Percentiles rank a stretch among this genome's conserved stretches.
These are phyloP conservation scores for Hippocampus mohnikei DNA, from an alignment of 2,113 vertebrate species.

Conservation along the genomic window DNA sequence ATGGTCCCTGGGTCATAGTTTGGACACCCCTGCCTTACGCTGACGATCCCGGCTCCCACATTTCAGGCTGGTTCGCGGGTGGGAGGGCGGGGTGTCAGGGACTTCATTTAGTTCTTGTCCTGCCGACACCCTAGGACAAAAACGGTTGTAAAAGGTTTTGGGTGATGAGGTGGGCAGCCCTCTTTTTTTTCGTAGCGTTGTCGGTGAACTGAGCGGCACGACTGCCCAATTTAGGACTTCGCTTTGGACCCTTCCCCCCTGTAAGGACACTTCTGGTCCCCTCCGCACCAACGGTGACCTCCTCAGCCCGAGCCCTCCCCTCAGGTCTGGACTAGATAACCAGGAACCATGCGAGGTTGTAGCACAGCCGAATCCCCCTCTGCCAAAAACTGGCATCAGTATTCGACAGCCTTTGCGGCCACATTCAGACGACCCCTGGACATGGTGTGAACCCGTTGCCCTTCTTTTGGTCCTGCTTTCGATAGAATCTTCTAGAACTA, in stretches of 20 bases:
- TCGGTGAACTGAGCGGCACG: conserved; percentile 13
- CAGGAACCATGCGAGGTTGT: conserved; percentile 37
- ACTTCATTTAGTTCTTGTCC: not conserved
- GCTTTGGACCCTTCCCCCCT: conserved; percentile 14
- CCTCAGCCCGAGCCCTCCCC: conserved; percentile 29
- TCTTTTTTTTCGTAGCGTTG: not conserved
- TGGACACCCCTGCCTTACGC: not conserved
- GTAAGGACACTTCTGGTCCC: conserved; percentile 6
- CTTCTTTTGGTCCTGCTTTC: conserved; percentile 34
- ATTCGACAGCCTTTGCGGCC: conserved; percentile 18
- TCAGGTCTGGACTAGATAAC: conserved; percentile 65
- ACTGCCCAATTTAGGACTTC: not conserved
- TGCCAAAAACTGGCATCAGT: conserved; percentile 35
- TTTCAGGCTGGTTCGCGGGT: not conserved
- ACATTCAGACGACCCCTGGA: not conserved
- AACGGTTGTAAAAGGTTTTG: not conserved
- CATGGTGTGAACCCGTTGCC: conserved; percentile 24
- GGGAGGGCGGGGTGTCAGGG: not conserved
- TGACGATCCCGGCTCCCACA: not conserved
- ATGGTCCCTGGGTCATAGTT: not conserved
- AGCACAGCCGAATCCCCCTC: conserved; percentile 46
- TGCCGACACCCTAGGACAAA: not conserved
- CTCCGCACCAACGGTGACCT: conserved; percentile 44
- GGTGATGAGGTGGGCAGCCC: not conserved
- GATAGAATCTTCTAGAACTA: conserved; percentile 49